Base-by-base conservation (phyloP, 1,140 invertebrate genomes). In the Drosophila nigrodunni region DNA sequence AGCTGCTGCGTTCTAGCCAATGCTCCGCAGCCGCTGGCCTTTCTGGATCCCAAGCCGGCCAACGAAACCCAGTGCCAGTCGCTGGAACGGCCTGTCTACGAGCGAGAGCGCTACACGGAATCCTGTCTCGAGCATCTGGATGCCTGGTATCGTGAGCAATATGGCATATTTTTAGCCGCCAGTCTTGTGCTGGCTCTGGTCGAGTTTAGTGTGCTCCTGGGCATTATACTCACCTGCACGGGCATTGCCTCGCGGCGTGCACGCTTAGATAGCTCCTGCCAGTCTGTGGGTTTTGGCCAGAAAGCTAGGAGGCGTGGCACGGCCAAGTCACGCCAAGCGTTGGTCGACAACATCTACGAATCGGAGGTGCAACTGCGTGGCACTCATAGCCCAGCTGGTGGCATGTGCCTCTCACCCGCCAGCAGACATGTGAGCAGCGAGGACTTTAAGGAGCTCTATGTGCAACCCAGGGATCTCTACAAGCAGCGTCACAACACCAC, bases 1-100 rank as follows among this genome's bases (percentile, higher is more conserved):
- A 96, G 95, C 41, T 97, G 97, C 89, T 97, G 97, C 91, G 92
- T 93, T n/a, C 92, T 96, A 30, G 93, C 95, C 25, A 97, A 97
- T 87, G 80, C 92, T 0, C 91, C 93, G 2, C 93, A 94, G 13
- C 87, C 89, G 4, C 91, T 94, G 10, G 94, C 95, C 0, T 96
- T 96, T 92, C 93, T 97, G 41, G 96, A 97, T 93, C 97, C 97
- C 1, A 93, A 94, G 74, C 96, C 97, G 0, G 83, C 94, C 2
- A 96, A 97, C 93, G 92, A 94, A 39, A 94, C 94, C 0, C 87
- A 95, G 47, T 97, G 97, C 78, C 96, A 97, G 92, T 94, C 95
- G 49, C 82, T 95, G 18, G 94, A 95, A 76, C 93, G 94, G 1
- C 93, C 94, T 41, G 92, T 94, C 46, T 94, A 94, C 77, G 94